Evolutionary conservation across 1,140 invertebrate species (phyloP).

Genomic region (Steinernema feltiae): DNA sequence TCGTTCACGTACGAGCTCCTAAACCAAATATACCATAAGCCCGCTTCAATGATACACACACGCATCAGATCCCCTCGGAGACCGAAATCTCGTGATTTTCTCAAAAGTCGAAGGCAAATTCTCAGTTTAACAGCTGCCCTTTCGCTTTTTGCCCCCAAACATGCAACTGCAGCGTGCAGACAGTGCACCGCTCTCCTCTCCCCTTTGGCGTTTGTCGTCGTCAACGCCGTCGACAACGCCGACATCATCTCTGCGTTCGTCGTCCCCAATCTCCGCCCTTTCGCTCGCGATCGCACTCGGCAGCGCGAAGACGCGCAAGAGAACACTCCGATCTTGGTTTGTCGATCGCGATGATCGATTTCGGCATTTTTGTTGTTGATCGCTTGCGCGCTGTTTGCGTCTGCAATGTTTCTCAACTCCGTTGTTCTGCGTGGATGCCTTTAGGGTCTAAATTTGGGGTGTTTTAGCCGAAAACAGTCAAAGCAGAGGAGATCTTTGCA

Average conservation of each 20-base stretch:
- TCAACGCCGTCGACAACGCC: background rate
- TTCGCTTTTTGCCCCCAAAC: too few relatives aligned
- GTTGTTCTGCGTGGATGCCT: background rate
- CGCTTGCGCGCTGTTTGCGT: background rate
- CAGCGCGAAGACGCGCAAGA: background rate
- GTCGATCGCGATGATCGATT: background rate
- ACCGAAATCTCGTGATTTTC: too few relatives aligned
- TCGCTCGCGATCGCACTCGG: too few relatives aligned
- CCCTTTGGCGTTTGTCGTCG: background rate
- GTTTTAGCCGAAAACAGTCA: background rate
- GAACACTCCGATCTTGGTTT: background rate
- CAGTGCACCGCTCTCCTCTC: background rate
- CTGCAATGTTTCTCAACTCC: background rate
- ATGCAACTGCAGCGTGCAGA: background rate
- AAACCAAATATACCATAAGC: too few relatives aligned
- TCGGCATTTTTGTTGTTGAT: background rate
- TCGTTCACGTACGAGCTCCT: too few relatives aligned
- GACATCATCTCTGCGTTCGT: background rate
- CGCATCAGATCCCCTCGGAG: too few relatives aligned
- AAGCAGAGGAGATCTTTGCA: too few relatives aligned
- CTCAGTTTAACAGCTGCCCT: too few relatives aligned
- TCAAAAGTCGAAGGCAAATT: too few relatives aligned
- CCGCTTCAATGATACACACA: too few relatives aligned
- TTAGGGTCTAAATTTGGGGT: too few relatives aligned
- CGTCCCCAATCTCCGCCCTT: background rate